phyloP scores from a whole-genome alignment of 2,113 vertebrate species.

The Otocyon megalotis region DNA sequence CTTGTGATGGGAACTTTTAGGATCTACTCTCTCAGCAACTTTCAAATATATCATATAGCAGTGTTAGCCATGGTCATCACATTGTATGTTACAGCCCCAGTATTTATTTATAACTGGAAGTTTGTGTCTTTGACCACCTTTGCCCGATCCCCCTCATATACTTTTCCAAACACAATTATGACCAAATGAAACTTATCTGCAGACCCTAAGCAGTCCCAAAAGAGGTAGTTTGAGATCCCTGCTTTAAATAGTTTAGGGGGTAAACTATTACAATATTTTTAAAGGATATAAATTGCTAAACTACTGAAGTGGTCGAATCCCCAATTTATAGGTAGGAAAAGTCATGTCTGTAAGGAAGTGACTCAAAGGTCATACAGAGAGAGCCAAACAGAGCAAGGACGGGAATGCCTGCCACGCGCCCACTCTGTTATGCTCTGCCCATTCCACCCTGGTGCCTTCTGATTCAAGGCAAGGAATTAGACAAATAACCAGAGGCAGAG shows the following conservation, averaged over 20 bases:
- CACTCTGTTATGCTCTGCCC: not conserved
- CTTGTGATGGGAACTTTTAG: not conserved
- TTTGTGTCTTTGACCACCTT: not conserved
- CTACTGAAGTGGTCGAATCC: not conserved
- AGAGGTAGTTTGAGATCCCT: not conserved
- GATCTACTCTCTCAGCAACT: not conserved
- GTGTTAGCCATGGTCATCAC: not conserved
- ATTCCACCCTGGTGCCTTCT: not conserved
- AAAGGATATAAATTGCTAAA: not conserved
- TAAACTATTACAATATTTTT: not conserved
- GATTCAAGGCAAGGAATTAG: constrained; percentile 31
- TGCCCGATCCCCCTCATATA: not conserved
- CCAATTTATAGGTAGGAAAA: constrained; percentile 36
- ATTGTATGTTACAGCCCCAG: not conserved
- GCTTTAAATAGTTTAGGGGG: not conserved
- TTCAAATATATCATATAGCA: not conserved
- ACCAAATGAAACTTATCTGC: not conserved
- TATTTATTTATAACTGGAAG: not conserved
- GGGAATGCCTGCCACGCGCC: not conserved
- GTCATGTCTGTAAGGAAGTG: not conserved
- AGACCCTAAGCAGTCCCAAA: not conserved
- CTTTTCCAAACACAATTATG: not conserved
- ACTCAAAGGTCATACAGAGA: constrained; percentile 46
- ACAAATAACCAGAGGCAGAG: constrained; percentile 34
- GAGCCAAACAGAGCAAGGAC: not conserved